Evolutionary conservation across 2,888 invertebrate species (phyloP), one percentile per base, ranked within the genome.

Genomic region (Caprella mutica): DNA sequence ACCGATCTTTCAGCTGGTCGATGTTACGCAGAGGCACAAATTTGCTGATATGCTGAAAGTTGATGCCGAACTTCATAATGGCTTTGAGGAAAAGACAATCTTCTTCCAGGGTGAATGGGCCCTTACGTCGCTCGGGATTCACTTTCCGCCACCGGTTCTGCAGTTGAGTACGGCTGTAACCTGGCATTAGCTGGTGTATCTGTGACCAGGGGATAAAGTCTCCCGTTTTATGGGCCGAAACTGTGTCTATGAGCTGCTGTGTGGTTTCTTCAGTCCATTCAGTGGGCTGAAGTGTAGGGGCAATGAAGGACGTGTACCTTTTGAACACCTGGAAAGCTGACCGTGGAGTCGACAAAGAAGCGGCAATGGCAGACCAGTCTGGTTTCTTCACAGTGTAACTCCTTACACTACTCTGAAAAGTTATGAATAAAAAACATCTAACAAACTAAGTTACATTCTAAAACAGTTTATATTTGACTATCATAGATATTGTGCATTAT

Each of bases 21-120:
- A 21, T 5, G 5, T 19, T 56, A 17, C 64, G 55, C 9, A 58
- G 59, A 8, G 64, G 64, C 58, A 64, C 50, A 46, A 64, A 64
- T 26, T 60, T 53, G 9, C 50, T 30, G 14, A 60, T 64, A 3
- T 29, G 48, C 3, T 42, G 35, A 50, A 60, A 60, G 54, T 60
- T 64, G 40, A 64, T 9, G 17, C 64, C 64, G 52, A 58, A 59
- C 52, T 56, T 59, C 44, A 56, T 42, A 24, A 63, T 35, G 2
- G 59, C 63, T 59, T 63, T 60, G 17, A 64, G 52, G 26, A 64
- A 42, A n/a, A 64, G 39, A 24, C 55, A 55, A 43, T 64, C 64
- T 38, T 64, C 64, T n/a, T 60, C 58, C 5, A 52, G 39, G 14
- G 55, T 52, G 44, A 64, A 64, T 1, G 55, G 60, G 1, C 60